phyloP scores from a whole-genome alignment of 2,113 vertebrate genomes.

The Electrona antarctica region DNA sequence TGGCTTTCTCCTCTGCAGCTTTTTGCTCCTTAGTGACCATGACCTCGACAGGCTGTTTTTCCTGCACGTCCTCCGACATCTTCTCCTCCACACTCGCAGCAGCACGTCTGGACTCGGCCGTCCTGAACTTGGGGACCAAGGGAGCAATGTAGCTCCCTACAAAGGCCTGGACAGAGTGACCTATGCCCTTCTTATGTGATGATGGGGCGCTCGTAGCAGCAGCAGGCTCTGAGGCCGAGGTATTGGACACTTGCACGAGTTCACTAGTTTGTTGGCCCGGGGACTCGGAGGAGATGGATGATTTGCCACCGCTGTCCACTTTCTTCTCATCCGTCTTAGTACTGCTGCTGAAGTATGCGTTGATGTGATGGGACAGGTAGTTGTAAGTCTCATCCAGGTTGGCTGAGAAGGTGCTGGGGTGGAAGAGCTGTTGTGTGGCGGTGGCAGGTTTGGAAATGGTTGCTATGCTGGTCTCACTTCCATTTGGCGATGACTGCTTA shows the following conservation, averaged over 20 bases:
- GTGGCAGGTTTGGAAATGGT: conserved; percentile 38
- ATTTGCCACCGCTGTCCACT: conserved; percentile 30
- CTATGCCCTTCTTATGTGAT: conserved; percentile 85
- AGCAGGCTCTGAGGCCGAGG: conserved; percentile 13
- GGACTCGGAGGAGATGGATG: conserved; percentile 30
- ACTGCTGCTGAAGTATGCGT: conserved; percentile 85
- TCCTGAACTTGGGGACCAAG: conserved; percentile 86
- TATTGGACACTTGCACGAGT: conserved; percentile 31
- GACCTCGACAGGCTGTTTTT: conserved; percentile 72
- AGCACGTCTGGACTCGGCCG: conserved; percentile 77
- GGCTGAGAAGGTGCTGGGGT: conserved; percentile 83
- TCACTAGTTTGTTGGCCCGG: conserved; percentile 30
- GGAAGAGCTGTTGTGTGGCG: conserved; percentile 78
- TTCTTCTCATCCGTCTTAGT: conserved; percentile 75
- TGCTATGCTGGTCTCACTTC: conserved; percentile 30
- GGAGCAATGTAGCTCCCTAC: conserved; percentile 92
- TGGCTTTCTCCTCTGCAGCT: conserved; percentile 84
- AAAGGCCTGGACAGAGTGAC: conserved; percentile 91
- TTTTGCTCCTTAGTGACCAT: conserved; percentile 75
- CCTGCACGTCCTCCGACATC: conserved; percentile 51
- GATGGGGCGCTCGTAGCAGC: conserved; percentile 42
- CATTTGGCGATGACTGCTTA: not conserved
- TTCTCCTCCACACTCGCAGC: conserved; percentile 67
- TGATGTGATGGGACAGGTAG: conserved; percentile 89
- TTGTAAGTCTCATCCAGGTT: conserved; percentile 91